Evolutionary conservation across 2,797 vertebrate genomes (phyloP).

Genomic region (Enteromius argenteus): DNA sequence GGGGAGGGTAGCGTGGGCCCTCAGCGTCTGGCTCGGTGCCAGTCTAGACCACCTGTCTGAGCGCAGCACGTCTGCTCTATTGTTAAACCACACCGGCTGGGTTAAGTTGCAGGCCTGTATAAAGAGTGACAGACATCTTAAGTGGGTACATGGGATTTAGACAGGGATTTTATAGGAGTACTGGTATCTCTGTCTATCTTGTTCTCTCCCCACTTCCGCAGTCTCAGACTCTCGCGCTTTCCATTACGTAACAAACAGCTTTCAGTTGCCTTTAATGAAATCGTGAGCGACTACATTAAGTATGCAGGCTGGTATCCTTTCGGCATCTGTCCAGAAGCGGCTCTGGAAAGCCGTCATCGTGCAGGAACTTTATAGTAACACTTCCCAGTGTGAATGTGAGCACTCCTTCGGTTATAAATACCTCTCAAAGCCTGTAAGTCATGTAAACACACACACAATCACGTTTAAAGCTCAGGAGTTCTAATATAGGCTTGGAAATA

Average conservation of each 20-base stretch:
- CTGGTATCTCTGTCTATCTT: conserved; percentile 27
- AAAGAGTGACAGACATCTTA: conserved; percentile 56
- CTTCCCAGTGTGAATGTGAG: conserved; percentile 1
- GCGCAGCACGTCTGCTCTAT: conserved; percentile 49
- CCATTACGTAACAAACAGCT: conserved; percentile 48
- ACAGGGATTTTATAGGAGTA: conserved; percentile 40
- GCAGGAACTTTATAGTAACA: conserved; percentile 10
- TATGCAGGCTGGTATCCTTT: conserved; percentile 20
- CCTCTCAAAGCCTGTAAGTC: neutral
- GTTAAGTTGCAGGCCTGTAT: conserved; percentile 49
- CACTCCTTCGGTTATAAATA: neutral
- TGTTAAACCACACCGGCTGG: conserved; percentile 51
- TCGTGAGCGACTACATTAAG: conserved; percentile 29
- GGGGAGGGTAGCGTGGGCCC: conserved; percentile 38
- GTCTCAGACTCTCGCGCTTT: conserved; percentile 6
- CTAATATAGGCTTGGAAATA: conserved; percentile 11
- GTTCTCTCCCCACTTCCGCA: conserved; percentile 32
- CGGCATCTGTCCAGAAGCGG: neutral
- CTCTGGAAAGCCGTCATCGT: conserved; percentile 1
- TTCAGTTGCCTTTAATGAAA: conserved; percentile 70
- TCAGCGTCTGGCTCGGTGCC: conserved; percentile 44
- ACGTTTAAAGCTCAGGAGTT: neutral
- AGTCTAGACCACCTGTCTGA: conserved; percentile 55
- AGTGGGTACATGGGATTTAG: conserved; percentile 44
- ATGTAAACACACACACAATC: neutral